Percentiles rank a stretch among this genome's conserved stretches.
phyloP scores from a whole-genome alignment of 2,797 vertebrate genomes.

The Eulemur rubriventer region DNA sequence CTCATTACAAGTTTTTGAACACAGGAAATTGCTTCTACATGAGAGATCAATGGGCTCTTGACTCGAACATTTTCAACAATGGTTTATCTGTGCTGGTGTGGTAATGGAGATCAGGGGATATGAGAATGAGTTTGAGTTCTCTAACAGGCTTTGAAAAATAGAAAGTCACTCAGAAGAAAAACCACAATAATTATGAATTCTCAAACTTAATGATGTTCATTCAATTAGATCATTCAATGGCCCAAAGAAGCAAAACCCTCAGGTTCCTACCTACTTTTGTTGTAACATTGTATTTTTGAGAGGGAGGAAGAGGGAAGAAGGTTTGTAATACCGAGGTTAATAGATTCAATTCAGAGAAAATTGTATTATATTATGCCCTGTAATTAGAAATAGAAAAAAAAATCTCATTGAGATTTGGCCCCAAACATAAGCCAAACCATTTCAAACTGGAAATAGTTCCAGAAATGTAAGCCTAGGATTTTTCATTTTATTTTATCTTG shows the following conservation, averaged over 20 bases:
- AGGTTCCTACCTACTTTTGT: constrained; percentile 7
- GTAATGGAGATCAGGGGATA: constrained; percentile 35
- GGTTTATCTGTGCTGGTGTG: constrained; percentile 24
- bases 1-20: constrained; percentile 78
- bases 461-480: neutral
- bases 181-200: constrained; percentile 69
- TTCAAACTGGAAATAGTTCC: constrained; percentile 13
- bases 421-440: neutral
- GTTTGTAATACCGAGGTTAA: constrained; percentile 43
- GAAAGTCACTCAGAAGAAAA: constrained; percentile 45
- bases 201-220: constrained; percentile 66
- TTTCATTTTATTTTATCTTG: constrained; percentile 11
- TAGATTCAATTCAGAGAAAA: constrained; percentile 59
- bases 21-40: constrained; percentile 79
- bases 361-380: neutral
- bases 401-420: neutral
- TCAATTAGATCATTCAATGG: constrained; percentile 56
- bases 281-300: constrained; percentile 13
- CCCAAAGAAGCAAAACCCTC: constrained; percentile 36
- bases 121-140: constrained; percentile 39
- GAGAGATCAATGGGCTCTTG: constrained; percentile 65
- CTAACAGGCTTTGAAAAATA: constrained; percentile 51
- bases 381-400: constrained; percentile 32
- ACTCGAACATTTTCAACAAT: constrained; percentile 57
- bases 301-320: neutral